Evolutionary conservation across 2,797 vertebrate species (phyloP).

Genomic region (Vireo griseus): DNA sequence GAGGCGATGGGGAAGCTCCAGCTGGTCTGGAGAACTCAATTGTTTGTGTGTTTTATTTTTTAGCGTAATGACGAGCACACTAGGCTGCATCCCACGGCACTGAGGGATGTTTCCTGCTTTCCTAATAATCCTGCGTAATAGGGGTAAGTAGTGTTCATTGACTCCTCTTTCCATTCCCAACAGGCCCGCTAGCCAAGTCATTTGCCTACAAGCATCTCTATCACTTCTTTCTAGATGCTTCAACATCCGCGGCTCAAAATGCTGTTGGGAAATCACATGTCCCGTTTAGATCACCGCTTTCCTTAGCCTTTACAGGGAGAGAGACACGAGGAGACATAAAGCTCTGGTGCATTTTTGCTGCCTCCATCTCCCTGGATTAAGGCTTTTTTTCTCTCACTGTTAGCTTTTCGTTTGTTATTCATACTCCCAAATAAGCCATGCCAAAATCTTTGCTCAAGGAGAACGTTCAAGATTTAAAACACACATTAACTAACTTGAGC

Average conservation of each 20-base stretch:
- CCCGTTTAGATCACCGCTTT: background rate
- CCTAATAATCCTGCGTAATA: background rate
- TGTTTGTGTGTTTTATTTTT: background rate
- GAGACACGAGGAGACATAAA: rapidly evolving
- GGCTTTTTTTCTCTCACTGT: background rate
- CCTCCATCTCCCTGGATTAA: background rate
- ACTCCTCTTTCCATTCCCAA: background rate
- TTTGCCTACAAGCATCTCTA: conserved; percentile 3
- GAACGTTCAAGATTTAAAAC: background rate
- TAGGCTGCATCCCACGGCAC: background rate
- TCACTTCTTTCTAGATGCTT: background rate
- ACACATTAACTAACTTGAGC: background rate
- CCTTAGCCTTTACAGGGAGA: background rate
- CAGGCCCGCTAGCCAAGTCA: background rate
- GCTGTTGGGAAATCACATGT: background rate
- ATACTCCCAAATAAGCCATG: background rate
- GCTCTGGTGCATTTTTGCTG: background rate
- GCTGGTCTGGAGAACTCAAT: background rate
- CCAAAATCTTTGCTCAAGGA: background rate
- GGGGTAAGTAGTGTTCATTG: background rate
- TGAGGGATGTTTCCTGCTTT: background rate
- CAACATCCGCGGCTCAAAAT: background rate
- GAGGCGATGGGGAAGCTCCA: background rate
- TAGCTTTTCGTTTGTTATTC: background rate
- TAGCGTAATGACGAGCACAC: rapidly evolving